Conservation (phyloP, 2,888 invertebrate species). For the Leptodirus hochenwartii region DNA sequence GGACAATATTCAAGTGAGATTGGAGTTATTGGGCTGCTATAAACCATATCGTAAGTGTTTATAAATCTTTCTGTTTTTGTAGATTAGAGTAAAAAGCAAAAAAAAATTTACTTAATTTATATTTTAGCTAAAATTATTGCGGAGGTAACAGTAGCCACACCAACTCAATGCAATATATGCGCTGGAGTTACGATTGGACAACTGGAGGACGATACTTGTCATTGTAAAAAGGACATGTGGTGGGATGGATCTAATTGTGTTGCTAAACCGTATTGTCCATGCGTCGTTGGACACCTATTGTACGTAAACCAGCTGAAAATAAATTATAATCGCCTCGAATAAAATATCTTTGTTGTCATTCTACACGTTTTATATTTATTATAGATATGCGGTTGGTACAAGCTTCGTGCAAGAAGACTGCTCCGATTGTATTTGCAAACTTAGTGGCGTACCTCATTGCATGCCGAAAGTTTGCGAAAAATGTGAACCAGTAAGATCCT, state of each 20-base stretch:
- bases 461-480: constrained; percentile 45
- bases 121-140: too few species aligned
- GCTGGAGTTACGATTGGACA: constrained; percentile 27
- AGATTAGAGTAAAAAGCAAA: constrained; percentile 2
- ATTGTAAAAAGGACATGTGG: constrained; percentile 34
- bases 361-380: too few species aligned
- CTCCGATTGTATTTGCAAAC: constrained; percentile 58
- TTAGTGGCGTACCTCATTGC: constrained; percentile 56
- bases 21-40: constrained; percentile 66
- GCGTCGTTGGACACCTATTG: constrained; percentile 47
- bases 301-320: constrained; percentile 20
- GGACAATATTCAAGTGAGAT: constrained; percentile 48
- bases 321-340: not conserved
- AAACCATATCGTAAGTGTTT: constrained; percentile 43
- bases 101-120: too few species aligned
- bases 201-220: constrained; percentile 29
- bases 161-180: constrained; percentile 32
- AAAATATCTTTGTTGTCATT: not conserved
- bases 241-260: constrained; percentile 65
- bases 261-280: constrained; percentile 54
- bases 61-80: constrained; percentile 4
- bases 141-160: constrained; percentile 6
- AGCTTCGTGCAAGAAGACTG: constrained; percentile 55
- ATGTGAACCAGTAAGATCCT: constrained; percentile 33
- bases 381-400: constrained; percentile 53